Base-by-base conservation (phyloP, 1,140 invertebrate species). In the Drosophila bocqueti region DNA sequence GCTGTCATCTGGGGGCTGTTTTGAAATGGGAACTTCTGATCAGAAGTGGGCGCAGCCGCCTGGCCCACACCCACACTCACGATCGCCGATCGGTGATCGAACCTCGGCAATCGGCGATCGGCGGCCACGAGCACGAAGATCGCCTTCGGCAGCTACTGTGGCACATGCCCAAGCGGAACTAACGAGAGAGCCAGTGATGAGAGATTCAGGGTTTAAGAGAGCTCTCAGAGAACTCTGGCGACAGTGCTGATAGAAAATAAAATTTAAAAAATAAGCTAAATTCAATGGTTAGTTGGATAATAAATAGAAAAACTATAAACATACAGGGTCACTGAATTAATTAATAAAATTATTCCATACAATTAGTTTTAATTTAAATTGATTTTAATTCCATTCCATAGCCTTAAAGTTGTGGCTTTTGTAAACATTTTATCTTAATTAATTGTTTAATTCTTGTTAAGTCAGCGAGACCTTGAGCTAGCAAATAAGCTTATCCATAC, bases 161-260 rank as follows among this genome's bases (percentile, higher is more conserved):
- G 85, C 85, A 89, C 85, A 90, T 90, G 85, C 85, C 86, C 82
- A 81, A 69, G 77, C 82, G 82, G 81, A 84, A 84, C 82, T 76
- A 79, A 82, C 75, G 50, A 40, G 24, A 38, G 59, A 73, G 52
- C 21, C 52, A 18, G 9, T 50, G 38, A 55, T 36, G 31, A 50
- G 46, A 57, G 45, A 36, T 11, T 4, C 46, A n/a, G 13, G 16
- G 68, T 38, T 55, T 5, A 8, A 46, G 47, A n/a, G 21, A 21
- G 29, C 7, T 26, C 24, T 26, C 46, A 16, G 24, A 26, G 18
- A 52, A 40, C 46, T 46, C 38, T 21, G 5, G 26, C 13, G 10
- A n/a, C 26, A 69, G 65, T 38, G 34, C 9, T 40, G 47, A 50
- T n/a, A 6, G 31, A 58, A 24, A 11, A 36, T 34, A 46, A 43